Base-by-base conservation (phyloP, 2,888 invertebrate genomes). In the Automeris io region DNA sequence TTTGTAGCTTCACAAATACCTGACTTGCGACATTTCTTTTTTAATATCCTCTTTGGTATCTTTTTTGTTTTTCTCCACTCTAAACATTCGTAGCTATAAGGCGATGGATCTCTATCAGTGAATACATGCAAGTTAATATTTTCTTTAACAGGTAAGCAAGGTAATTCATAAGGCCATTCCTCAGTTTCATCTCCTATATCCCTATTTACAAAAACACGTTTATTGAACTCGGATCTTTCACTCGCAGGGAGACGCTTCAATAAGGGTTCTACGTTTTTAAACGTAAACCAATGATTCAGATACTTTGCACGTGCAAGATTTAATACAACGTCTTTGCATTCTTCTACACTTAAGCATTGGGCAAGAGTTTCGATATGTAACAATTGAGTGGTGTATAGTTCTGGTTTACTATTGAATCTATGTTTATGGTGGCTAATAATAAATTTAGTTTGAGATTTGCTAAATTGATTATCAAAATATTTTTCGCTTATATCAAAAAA, bases 131-230 rank as follows among this genome's bases (percentile, higher is more conserved):
- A 9, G 12, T 33, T 37, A 7, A 18, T 32, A 12, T 38, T 5
- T 18, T 35, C 35, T 9, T 9, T 37, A 3, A 26, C 21, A 6
- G 51, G 49, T 7, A 42, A 26, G 8, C 34, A 11, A 3, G 69
- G 67, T 7, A 40, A 42, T 3, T 37, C 19, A 36, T 71, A 71
- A 0, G 67, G 62, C 66, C 59, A 60, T 7, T 52, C 40, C 36
- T 49, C 31, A 2, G 48, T 37, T 25, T 13, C 33, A 2, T 49
- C 44, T 1, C 55, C 56, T 9, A 55, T n/a, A 18, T 46, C 40
- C 33, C 49, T 51, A 11, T 62, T 56, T 1, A 58, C 49, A 39
- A 73, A 72, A 8, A 70, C 42, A 32, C 51, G 49, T 35, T 55
- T 54, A 25, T 59, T 49, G 32, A 61, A 54, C 0, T 34, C 37